Evolutionary conservation across 2,113 vertebrate genomes (phyloP), one percentile per base, ranked within the genome.

Genomic region (Dasypus novemcinctus): DNA sequence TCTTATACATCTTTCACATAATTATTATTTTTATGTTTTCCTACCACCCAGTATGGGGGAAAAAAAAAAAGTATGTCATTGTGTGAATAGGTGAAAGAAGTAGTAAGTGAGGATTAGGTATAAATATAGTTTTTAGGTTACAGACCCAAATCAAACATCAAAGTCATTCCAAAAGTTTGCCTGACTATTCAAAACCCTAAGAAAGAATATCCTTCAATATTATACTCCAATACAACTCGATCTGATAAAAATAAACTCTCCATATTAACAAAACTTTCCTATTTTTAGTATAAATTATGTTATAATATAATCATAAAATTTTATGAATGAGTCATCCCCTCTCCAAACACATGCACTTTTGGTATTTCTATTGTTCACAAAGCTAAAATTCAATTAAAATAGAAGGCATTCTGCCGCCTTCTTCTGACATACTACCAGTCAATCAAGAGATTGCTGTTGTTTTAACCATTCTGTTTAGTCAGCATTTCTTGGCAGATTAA

Each of bases 321-420:
- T 57, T 18, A 87, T 38, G 23, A 10, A 46, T 83, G 21, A 90
- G 21, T 15, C 31, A 2, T 5, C 29, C 8, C 18, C 5, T 10
- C 1, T 33, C 43, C 10, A 43, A 7, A 33, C 5, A 52, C 46
- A 74, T 12, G 31, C 1, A 43, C 11, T 68, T 91, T 93, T 84
- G 6, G 13, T 20, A 46, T 5, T 54, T 14, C 78, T 89, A 17
- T 57, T 41, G 12, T 85, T 95, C 63, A 68, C n/a, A 86, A 69
- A 83, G 17, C 17, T 79, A 94, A 87, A 93, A 82, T 72, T 64
- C 46, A 92, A 38, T 15, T 79, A 38, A 87, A 74, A 90, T 80
- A 27, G 0, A n/a, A 78, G 11, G 61, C 27, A 41, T 23, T 3
- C 18, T 68, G 3, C 21, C 36, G 66, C 54, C 29, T 43, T 79